Evolutionary conservation across 2,113 vertebrate genomes (phyloP).

Genomic region (Nothoprocta pentlandii): DNA sequence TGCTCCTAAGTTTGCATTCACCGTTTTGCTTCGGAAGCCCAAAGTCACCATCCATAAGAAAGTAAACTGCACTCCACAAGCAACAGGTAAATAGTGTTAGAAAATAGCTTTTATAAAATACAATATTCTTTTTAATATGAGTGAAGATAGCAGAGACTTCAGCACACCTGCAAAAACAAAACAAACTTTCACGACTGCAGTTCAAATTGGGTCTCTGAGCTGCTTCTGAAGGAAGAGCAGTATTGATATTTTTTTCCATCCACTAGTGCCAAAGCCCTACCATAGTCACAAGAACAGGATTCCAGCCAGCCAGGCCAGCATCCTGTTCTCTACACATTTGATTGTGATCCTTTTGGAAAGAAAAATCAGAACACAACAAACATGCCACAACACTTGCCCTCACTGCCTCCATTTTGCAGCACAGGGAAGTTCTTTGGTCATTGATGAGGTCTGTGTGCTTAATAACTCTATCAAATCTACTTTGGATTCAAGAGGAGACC

Average conservation of each 20-base stretch:
- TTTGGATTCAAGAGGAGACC: too few species aligned
- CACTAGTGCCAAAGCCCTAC: background rate
- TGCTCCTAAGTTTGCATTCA: background rate
- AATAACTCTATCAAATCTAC: background rate
- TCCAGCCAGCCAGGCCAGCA: background rate
- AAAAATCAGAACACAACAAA: background rate
- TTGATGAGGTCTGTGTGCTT: background rate
- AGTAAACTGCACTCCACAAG: background rate
- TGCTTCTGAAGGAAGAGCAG: background rate
- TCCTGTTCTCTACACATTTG: background rate
- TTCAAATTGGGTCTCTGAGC: background rate
- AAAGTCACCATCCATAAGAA: background rate
- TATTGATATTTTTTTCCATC: background rate
- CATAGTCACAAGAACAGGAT: background rate
- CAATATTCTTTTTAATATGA: background rate
- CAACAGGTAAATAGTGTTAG: background rate
- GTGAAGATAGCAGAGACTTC: background rate
- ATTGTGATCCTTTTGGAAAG: slow-evolving; percentile 2
- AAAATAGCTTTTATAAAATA: background rate
- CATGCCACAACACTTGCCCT: background rate
- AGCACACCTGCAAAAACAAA: background rate
- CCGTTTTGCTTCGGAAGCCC: background rate
- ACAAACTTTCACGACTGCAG: background rate
- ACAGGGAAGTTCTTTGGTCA: background rate
- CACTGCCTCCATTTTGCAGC: background rate